A percentile compares a stretch with the other conserved stretches of the same genome.
Conservation (phyloP, 2,797 vertebrate species). For the Margarornis squamiger region DNA sequence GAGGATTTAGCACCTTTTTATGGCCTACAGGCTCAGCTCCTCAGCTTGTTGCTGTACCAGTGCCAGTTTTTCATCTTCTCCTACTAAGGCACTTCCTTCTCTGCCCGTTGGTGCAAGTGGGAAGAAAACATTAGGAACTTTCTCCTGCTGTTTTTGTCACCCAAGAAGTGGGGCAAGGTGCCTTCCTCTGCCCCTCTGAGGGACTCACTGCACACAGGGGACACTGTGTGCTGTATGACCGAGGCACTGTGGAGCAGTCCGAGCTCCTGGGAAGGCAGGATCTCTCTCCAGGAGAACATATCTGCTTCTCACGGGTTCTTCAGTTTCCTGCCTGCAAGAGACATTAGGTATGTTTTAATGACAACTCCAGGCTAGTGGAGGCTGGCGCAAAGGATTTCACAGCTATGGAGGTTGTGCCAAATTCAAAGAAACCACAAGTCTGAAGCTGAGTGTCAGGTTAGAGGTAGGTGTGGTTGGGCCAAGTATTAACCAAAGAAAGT, state of each 20-base stretch:
- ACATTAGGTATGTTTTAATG: constrained; percentile 2
- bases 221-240: neutral
- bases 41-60: neutral
- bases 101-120: neutral
- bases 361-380: constrained; percentile 12
- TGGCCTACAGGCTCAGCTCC: neutral
- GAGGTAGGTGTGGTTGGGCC: neutral
- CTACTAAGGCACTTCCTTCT: neutral
- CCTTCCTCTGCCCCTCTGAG: neutral
- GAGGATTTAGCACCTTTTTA: neutral
- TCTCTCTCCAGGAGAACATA: neutral
- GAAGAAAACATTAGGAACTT: neutral
- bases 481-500: constrained; percentile 6
- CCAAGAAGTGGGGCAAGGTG: neutral
- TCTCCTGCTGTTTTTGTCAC: neutral
- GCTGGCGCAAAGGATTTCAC: neutral
- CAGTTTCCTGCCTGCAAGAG: neutral
- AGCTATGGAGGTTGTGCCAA: neutral
- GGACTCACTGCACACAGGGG: no score
- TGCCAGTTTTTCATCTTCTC: neutral
- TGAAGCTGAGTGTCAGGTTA: constrained; percentile 1
- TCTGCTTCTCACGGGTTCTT: constrained; percentile 1
- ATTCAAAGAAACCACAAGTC: neutral
- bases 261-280: neutral
- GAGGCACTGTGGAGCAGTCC: neutral